Percentiles rank a stretch among this genome's conserved stretches.
Evolutionary conservation across 1,140 invertebrate species (phyloP).

Genomic region (Drosophila sulfurigaster): DNA sequence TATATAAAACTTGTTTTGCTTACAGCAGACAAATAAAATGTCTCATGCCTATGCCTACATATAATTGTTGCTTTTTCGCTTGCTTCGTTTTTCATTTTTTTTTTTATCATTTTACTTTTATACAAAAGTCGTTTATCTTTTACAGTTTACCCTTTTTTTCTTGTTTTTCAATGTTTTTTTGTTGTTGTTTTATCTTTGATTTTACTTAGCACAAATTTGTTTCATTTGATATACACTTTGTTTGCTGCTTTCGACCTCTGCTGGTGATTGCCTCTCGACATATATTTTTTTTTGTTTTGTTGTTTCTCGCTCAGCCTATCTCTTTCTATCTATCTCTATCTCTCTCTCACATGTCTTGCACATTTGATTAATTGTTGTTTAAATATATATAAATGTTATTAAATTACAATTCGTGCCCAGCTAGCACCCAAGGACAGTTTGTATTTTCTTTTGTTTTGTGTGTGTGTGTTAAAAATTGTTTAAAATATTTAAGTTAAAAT

Average conservation of each 20-base stretch:
- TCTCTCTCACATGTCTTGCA: conserved; percentile 39
- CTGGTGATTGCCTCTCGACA: not conserved
- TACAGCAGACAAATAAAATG: conserved; percentile 37
- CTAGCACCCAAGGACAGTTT: conserved; percentile 23
- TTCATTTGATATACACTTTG: conserved; percentile 36
- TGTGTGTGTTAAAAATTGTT: conserved; percentile 28
- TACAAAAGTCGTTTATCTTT: conserved; percentile 16
- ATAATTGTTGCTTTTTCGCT: conserved; percentile 30
- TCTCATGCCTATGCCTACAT: conserved; percentile 29
- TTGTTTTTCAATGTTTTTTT: conserved; percentile 7
- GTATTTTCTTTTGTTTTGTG: conserved; percentile 11
- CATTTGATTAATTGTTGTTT: conserved; percentile 8
- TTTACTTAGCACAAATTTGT: conserved; percentile 53
- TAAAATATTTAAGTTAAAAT: conserved; percentile 39
- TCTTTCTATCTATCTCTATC: conserved; percentile 23
- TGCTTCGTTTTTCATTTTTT: conserved; percentile 26
- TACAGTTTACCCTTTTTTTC: conserved; percentile 10
- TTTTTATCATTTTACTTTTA: conserved; percentile 18
- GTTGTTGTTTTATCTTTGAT: not conserved
- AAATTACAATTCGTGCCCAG: conserved; percentile 32
- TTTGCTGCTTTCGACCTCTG: conserved; percentile 12
- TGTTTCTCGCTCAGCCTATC: conserved; percentile 1
- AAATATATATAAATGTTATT: conserved; percentile 5
- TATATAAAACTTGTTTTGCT: conserved; percentile 34
- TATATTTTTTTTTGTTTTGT: not conserved